These are phyloP conservation scores for Nematostella vectensis DNA, from an alignment of 92 coral and sea anemone genomes.

Conservation along the genomic window DNA sequence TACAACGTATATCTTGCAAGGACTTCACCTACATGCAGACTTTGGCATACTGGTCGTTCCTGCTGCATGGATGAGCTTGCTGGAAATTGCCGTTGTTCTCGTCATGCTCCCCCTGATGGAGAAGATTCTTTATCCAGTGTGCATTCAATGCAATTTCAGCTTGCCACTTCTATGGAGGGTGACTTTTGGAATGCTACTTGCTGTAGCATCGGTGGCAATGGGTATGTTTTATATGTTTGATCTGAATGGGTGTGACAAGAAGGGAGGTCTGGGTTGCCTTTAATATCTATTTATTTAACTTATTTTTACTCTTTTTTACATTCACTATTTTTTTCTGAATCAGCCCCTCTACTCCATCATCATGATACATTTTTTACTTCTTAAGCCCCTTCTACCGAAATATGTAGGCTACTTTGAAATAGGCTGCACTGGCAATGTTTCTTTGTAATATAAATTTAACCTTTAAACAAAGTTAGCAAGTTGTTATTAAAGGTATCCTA, in stretches of 20 bases:
- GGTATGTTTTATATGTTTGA: constrained; percentile 26
- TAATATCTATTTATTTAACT: too few species aligned
- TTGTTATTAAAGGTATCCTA: too few species aligned
- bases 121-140: constrained; percentile 60
- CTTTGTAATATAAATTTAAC: too few species aligned
- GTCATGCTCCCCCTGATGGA: constrained; percentile 76
- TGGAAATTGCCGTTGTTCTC: constrained; percentile 55
- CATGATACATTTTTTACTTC: too few species aligned
- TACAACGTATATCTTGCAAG: constrained; percentile 87
- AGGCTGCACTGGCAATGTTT: too few species aligned
- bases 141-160: constrained; percentile 32
- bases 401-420: too few species aligned
- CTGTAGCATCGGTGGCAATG: constrained; percentile 70
- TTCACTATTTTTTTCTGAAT: too few species aligned
- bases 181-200: constrained; percentile 67
- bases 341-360: too few species aligned
- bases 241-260: background rate
- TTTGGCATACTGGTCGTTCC: constrained; percentile 49
- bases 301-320: too few species aligned
- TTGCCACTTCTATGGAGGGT: constrained; percentile 67
- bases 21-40: constrained; percentile 62
- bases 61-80: constrained; percentile 84
- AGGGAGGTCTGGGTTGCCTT: background rate
- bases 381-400: too few species aligned
- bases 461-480: too few species aligned